These are phyloP conservation scores for Chymomyza caudatula DNA, from an alignment of 2,888 invertebrate genomes.

Conservation along the genomic window DNA sequence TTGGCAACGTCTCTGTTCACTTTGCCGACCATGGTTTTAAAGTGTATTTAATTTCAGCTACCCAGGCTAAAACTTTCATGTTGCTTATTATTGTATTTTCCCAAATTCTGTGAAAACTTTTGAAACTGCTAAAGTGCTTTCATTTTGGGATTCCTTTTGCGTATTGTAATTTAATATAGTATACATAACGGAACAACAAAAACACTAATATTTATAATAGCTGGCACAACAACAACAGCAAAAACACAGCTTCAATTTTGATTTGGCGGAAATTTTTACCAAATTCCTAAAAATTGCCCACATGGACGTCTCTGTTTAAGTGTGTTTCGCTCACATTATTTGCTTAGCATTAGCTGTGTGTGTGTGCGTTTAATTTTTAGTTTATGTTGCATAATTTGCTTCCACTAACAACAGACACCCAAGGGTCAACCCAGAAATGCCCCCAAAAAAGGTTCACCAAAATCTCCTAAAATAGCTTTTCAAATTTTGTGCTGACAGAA, in stretches of 20 bases:
- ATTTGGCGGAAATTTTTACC: not conserved
- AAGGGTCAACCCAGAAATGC: not conserved
- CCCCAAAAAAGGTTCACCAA: not conserved
- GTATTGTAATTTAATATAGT: too few species aligned
- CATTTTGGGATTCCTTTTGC: too few species aligned
- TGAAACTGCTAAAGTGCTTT: not conserved
- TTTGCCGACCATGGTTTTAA: too few species aligned
- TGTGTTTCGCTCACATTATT: not conserved
- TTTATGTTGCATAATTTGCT: slow-evolving; percentile 67
- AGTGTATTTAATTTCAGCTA: too few species aligned
- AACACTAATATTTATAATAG: not conserved
- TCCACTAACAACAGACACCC: not conserved
- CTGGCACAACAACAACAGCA: not conserved
- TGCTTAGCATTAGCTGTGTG: not conserved
- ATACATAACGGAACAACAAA: not conserved
- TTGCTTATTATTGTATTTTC: too few species aligned
- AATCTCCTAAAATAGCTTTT: not conserved
- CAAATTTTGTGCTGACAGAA: slow-evolving; percentile 55
- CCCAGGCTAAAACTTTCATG: too few species aligned
- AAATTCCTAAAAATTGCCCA: not conserved
- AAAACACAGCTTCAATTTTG: not conserved
- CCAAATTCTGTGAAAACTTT: too few species aligned
- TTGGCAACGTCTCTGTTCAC: too few species aligned
- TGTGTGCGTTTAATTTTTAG: slow-evolving; percentile 58
- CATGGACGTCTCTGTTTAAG: slow-evolving; percentile 35